Base-by-base conservation (phyloP, 2,797 vertebrate species). In the Enteromius viviparus region DNA sequence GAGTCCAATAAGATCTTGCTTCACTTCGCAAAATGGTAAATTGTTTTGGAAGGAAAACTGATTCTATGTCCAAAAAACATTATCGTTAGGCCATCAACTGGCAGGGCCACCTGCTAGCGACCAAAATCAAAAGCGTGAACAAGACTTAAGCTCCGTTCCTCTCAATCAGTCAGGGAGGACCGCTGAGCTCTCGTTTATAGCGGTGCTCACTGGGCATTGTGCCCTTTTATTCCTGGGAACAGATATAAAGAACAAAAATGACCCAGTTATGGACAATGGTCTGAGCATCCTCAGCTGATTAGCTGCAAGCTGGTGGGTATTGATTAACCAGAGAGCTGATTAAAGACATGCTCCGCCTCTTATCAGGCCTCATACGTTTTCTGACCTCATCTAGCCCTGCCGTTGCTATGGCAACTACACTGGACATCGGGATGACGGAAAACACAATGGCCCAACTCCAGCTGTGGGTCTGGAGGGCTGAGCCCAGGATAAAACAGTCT, bases 311-410 rank as follows among this genome's bases (percentile, higher is more conserved):
- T 55, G 77, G 23, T 37, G 23, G 53, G 40, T 83, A 83, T 42
- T 53, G 80, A 83, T 83, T 66, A 83, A 79, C 42, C 53, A 47
- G 37, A 68, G 51, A 8, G n/a, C 68, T 29, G 80, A 82, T 82
- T 78, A 68, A 79, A 78, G 34, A 26, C 12, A 62, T 77, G 71
- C 42, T 71, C 65, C 71, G 64, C 64, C 51, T 70, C 66, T 45
- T 69, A 79, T 79, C 69, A 74, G 74, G 40, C 68, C 53, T 49
- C n/a, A 70, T 76, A 51, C 11, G 47, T 8, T 66, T 65, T 37
- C 69, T 78, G 75, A 75, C 60, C 80, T 76, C 69, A 79, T 34
- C 80, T 79, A 65, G 77, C 76, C 23, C 76, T 47, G 34, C 65
- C 21, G 53, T 51, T 60, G n/a, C 85, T 69, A 75, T 60, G 76